These are phyloP conservation scores for Zootermopsis nevadensis DNA, from an alignment of 2,888 invertebrate species.

Conservation along the genomic window DNA sequence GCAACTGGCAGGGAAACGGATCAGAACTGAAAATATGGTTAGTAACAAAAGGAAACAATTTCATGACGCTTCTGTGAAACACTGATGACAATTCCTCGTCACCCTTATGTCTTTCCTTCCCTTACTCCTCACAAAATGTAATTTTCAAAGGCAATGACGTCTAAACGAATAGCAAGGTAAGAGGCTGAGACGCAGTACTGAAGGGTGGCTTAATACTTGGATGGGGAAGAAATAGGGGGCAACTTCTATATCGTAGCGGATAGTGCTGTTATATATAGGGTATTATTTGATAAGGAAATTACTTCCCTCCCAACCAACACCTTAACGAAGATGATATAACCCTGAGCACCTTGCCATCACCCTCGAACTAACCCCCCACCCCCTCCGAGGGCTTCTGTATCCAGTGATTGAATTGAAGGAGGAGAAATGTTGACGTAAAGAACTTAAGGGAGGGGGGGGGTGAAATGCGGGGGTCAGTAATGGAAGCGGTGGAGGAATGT, in stretches of 20 bases:
- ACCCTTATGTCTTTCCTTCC: not conserved
- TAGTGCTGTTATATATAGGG: constrained; percentile 35
- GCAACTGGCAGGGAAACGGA: too few relatives aligned
- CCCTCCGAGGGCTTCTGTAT: not conserved
- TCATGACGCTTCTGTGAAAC: too few relatives aligned
- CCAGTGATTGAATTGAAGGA: constrained; percentile 29
- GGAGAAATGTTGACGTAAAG: constrained; percentile 43
- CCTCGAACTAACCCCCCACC: not conserved
- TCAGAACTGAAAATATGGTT: too few relatives aligned
- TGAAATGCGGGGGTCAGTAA: not conserved
- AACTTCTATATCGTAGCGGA: not conserved
- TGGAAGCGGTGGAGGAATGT: constrained; percentile 18
- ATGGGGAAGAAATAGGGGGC: not conserved
- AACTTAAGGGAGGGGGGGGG: constrained; percentile 17
- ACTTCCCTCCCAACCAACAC: constrained; percentile 7
- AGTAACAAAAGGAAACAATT: too few relatives aligned
- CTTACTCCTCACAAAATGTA: not conserved
- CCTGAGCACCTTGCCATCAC: not conserved
- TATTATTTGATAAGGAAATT: constrained; percentile 41
- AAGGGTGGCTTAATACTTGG: not conserved
- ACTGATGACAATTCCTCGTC: too few relatives aligned
- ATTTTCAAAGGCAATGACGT: constrained; percentile 30
- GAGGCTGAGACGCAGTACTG: not conserved
- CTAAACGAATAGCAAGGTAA: constrained; percentile 15
- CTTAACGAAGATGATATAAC: constrained; percentile 28